Evolutionary conservation across 2,888 invertebrate genomes (phyloP).

Genomic region (Piscicola geometra): DNA sequence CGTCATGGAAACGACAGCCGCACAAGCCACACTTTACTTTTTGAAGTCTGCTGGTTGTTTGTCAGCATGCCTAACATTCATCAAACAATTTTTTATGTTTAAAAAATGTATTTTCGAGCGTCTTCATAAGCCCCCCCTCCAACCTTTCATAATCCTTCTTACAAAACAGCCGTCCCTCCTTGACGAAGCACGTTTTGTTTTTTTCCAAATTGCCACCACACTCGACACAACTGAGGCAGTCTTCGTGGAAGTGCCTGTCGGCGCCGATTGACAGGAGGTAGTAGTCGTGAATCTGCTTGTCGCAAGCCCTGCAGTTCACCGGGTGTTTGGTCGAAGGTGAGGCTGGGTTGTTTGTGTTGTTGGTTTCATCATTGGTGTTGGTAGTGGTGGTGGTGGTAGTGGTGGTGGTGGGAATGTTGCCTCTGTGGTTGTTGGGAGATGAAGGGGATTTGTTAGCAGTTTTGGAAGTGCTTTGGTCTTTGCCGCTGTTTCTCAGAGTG

Average conservation of each 20-base stretch:
- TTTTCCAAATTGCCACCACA: conserved; percentile 95
- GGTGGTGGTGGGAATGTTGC: too few species aligned
- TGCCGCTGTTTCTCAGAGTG: too few species aligned
- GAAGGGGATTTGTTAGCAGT: too few species aligned
- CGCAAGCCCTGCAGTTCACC: background rate
- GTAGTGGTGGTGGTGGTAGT: too few species aligned
- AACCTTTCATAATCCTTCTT: conserved; percentile 97
- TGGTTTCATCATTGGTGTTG: too few species aligned
- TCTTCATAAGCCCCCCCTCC: too few species aligned
- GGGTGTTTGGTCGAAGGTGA: background rate
- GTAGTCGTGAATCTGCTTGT: conserved; percentile 68
- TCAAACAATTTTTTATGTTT: too few species aligned
- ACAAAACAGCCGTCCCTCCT: conserved; percentile 97
- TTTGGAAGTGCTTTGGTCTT: too few species aligned
- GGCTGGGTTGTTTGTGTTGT: too few species aligned
- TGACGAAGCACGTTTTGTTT: conserved; percentile 95
- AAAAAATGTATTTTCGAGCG: too few species aligned
- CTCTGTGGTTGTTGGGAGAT: too few species aligned
- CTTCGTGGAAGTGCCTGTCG: conserved; percentile 97
- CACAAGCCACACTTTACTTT: conserved; percentile 34
- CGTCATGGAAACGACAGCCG: conserved; percentile 22
- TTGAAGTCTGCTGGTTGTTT: conserved; percentile 20
- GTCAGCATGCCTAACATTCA: too few species aligned
- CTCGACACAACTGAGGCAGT: conserved; percentile 93
- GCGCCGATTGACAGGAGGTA: conserved; percentile 96